Conservation (phyloP, 2,113 vertebrate genomes). For the Papio anubis region DNA sequence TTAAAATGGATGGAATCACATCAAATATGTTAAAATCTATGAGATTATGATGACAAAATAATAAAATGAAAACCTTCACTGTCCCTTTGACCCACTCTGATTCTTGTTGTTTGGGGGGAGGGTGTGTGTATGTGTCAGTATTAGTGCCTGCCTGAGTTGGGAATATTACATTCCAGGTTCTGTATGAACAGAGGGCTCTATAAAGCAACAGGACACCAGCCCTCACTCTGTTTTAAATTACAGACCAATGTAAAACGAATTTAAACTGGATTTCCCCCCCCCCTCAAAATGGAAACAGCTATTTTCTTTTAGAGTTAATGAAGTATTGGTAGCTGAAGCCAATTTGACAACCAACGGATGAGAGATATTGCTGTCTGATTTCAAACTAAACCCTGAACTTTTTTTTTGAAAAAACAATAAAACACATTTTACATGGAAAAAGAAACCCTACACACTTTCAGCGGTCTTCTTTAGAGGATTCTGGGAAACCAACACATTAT, state of each 20-base stretch:
- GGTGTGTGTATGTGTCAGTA: not conserved
- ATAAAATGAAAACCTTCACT: not conserved
- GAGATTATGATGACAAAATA: not conserved
- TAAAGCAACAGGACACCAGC: slow-evolving; percentile 19
- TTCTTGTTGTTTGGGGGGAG: not conserved
- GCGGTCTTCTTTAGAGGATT: not conserved
- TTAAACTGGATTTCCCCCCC: slow-evolving; percentile 19
- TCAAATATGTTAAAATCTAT: not conserved
- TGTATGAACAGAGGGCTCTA: slow-evolving; percentile 1
- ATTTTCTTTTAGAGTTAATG: not conserved
- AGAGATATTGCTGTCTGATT: slow-evolving; percentile 45
- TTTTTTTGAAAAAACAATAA: slow-evolving; percentile 55
- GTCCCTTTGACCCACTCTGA: not conserved
- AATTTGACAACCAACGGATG: not conserved
- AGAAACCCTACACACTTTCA: not conserved
- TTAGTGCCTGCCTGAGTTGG: not conserved
- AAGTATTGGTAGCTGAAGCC: slow-evolving; percentile 20
- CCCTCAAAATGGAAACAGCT: not conserved
- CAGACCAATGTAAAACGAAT: slow-evolving; percentile 30
- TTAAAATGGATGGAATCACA: not conserved
- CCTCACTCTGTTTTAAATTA: slow-evolving; percentile 37
- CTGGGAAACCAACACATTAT: not conserved
- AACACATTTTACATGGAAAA: not conserved
- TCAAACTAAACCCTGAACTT: slow-evolving; percentile 44
- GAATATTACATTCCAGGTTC: not conserved